A percentile compares a stretch with the other conserved stretches of the same genome.
phyloP scores from a whole-genome alignment of 2,797 vertebrate species.

The Delichon dasypus region DNA sequence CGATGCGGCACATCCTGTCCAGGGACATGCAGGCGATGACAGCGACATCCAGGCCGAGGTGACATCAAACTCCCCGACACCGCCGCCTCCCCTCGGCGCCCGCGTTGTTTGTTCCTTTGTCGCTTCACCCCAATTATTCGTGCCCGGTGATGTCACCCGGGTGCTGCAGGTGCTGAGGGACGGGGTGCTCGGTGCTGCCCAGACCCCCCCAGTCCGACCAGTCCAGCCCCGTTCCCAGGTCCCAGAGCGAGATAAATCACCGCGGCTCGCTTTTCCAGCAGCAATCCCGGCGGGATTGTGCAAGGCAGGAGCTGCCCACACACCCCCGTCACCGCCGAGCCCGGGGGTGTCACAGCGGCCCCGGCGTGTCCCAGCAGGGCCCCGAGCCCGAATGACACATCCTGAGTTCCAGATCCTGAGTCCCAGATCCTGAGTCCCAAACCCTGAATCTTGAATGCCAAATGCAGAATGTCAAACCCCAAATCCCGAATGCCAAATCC shows the following conservation, averaged over 20 bases:
- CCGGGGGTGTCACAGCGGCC: background rate
- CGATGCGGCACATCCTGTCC: background rate
- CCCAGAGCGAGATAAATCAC: background rate
- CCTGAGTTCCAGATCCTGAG: no score
- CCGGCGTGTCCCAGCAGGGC: background rate
- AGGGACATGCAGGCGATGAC: background rate
- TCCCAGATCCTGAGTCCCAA: no score
- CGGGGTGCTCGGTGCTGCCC: background rate
- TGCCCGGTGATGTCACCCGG: background rate
- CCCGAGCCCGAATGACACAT: background rate
- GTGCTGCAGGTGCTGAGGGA: background rate
- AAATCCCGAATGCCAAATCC: background rate
- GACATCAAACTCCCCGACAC: background rate
- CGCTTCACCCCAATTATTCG: no score
- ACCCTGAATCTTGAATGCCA: no score
- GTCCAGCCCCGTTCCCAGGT: no score
- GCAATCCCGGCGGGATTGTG: background rate
- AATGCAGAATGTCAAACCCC: no score
- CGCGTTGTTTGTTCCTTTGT: background rate
- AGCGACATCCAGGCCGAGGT: background rate
- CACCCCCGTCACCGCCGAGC: fast-evolving
- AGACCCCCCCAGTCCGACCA: background rate
- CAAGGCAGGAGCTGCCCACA: background rate
- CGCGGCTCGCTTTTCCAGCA: background rate
- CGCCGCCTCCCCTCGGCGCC: background rate